These are phyloP conservation scores for Lineus longissimus DNA, from an alignment of 1,140 invertebrate species.

Conservation along the genomic window DNA sequence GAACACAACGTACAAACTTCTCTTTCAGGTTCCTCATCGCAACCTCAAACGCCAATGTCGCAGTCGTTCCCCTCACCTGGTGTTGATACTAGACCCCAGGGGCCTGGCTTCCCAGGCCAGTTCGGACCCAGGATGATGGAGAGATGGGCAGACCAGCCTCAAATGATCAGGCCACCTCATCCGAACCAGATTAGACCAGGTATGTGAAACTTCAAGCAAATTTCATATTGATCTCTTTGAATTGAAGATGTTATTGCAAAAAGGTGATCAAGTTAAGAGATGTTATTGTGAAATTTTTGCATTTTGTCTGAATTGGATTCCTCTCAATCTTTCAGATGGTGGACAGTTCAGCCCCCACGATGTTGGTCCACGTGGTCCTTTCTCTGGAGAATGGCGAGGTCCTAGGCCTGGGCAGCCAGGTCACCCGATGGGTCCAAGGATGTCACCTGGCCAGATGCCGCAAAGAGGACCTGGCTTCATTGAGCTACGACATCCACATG, in stretches of 20 bases:
- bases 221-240: no score
- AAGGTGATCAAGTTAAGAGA: no score
- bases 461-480: no score
- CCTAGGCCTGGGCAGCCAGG: not conserved
- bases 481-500: not conserved
- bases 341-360: no score
- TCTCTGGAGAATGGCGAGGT: not conserved
- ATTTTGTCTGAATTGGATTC: no score
- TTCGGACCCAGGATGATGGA: constrained; percentile 15
- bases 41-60: not conserved
- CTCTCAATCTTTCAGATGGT: no score
- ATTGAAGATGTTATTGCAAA: no score
- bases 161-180: constrained; percentile 24
- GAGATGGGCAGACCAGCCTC: constrained; percentile 14
- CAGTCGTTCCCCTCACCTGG: constrained; percentile 1
- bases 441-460: no score
- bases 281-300: no score
- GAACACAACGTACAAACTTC: no score
- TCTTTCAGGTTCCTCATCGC: constrained; percentile 6
- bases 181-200: constrained; percentile 28
- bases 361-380: no score
- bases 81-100: not conserved
- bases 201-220: no score
- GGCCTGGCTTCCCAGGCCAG: constrained; percentile 8
- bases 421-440: not conserved